Evolutionary conservation across 1,140 invertebrate genomes (phyloP), one percentile per base, ranked within the genome.

Genomic region (Macrostomum lignano): DNA sequence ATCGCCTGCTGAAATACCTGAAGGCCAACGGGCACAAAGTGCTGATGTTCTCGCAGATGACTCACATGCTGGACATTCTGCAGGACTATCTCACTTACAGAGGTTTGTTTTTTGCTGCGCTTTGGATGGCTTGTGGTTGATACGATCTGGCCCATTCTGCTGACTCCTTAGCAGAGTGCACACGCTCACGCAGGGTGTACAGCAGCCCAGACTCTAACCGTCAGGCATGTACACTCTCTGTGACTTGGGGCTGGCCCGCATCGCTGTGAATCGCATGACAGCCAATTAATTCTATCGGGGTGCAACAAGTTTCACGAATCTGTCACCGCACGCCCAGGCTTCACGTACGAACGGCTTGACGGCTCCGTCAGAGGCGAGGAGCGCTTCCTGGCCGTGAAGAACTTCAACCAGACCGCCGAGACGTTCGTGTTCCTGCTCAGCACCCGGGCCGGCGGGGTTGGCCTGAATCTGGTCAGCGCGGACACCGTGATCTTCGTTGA

Each of bases 401-500:
- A 28, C 19, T 28, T 28, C 26, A 15, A 25, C 15, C 21, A 21
- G 38, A 84, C 93, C 51, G 93, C 84, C 0, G 86, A 94, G 60
- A 65, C 82, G 45, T 94, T 96, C 64, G 81, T 94, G 2, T 96
- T 96, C 54, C 61, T 96, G 20, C 60, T 98, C 7, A 96, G 86
- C 58, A 96, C 86, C 2, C 82, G 91, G 61, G 86, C 88, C 39
- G 86, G 88, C 42, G 86, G 88, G 25, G 63, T 94, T 34, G 88
- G 88, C 40, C 94, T 96, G 38, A 94, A 96, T 63, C 62, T 96
- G 36, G 94, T 88, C 2, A 86, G 88, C n/a, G 91, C 91, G 21
- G 91, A 98, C 51, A 98, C 88, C 36, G 86, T 94, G 3, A 93
- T 98, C 41, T 96, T 98, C 43, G 96, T 94, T 48, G 91, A 98